A percentile compares a stretch with the other conserved stretches of the same genome.
Conservation (phyloP, 2,797 vertebrate species). For the Streptopelia turtur region DNA sequence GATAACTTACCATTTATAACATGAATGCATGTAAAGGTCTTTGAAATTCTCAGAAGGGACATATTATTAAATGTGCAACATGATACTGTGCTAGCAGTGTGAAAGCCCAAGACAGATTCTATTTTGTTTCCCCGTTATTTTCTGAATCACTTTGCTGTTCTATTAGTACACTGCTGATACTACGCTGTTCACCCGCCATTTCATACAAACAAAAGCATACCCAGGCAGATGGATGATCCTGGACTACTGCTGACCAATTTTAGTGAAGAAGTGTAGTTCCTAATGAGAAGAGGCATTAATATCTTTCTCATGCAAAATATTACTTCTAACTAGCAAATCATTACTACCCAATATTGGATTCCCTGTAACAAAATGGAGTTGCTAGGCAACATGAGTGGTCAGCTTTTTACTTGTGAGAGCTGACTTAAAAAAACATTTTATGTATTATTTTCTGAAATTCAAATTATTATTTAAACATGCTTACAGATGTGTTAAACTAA, state of each 20-base stretch:
- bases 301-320: conserved; percentile 72
- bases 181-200: conserved; percentile 10
- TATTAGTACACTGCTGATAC: background rate
- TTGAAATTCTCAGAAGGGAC: background rate
- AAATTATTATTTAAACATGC: conserved; percentile 58
- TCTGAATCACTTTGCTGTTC: background rate
- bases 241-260: conserved; percentile 52
- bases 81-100: background rate
- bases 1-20: background rate
- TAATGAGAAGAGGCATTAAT: conserved; percentile 61
- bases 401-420: conserved; percentile 24
- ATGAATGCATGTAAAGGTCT: background rate
- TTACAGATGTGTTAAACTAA: conserved; percentile 31
- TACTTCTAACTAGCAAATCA: conserved; percentile 54
- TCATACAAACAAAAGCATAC: conserved; percentile 35
- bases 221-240: conserved; percentile 35
- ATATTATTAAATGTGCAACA: background rate
- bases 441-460: conserved; percentile 40
- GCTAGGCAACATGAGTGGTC: conserved; percentile 53
- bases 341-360: conserved; percentile 39
- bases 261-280: conserved; percentile 42
- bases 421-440: conserved; percentile 45
- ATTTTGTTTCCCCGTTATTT: background rate
- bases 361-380: conserved; percentile 65
- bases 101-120: background rate